These are phyloP conservation scores for Chydorus sphaericus DNA, from an alignment of 2,888 invertebrate species.

Conservation along the genomic window DNA sequence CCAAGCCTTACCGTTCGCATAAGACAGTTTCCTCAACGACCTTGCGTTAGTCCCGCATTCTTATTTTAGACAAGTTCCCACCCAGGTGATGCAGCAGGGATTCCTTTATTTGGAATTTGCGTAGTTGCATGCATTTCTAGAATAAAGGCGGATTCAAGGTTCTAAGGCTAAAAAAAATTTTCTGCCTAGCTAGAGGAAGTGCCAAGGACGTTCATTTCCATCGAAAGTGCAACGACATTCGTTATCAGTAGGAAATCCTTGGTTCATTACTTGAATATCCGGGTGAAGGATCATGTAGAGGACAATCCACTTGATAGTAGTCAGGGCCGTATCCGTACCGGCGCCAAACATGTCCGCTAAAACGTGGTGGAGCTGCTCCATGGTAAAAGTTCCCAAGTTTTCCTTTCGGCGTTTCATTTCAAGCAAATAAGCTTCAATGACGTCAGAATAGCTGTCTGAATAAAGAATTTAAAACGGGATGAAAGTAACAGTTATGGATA, in stretches of 20 bases:
- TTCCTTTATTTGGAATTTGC: too few species aligned
- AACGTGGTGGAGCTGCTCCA: conserved; percentile 54
- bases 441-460: conserved; percentile 20
- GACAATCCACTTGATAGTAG: conserved; percentile 66
- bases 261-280: conserved; percentile 47
- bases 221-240: background rate
- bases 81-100: too few species aligned
- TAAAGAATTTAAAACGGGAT: conserved; percentile 24
- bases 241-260: background rate
- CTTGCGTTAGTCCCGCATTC: too few species aligned
- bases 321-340: conserved; percentile 66
- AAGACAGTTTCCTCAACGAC: too few species aligned
- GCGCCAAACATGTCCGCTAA: conserved; percentile 74
- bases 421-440: conserved; percentile 25
- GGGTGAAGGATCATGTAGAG: conserved; percentile 56
- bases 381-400: conserved; percentile 37
- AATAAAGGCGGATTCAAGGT: too few species aligned
- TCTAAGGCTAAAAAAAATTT: too few species aligned
- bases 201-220: too few species aligned
- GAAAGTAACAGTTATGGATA: conserved; percentile 21
- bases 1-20: too few species aligned
- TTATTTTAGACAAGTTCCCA: too few species aligned
- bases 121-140: too few species aligned
- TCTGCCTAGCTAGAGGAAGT: too few species aligned
- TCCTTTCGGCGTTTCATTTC: conserved; percentile 32